phyloP scores from a whole-genome alignment of 2,113 vertebrate genomes.

The Microtus richardsoni region DNA sequence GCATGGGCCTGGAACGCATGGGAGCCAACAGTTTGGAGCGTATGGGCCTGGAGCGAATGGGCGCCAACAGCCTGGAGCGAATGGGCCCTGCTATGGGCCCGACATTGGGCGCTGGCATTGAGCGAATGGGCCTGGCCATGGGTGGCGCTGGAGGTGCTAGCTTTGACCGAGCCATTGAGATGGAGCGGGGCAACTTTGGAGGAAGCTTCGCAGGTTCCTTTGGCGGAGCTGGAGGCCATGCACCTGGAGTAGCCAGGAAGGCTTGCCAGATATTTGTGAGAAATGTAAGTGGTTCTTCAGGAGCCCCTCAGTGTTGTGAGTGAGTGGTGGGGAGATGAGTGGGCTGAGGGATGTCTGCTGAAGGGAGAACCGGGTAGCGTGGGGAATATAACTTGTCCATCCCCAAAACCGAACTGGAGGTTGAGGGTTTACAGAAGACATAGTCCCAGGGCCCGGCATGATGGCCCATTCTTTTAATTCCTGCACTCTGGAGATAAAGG shows the following conservation, averaged over 20 bases:
- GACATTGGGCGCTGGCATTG: slow-evolving; percentile 91
- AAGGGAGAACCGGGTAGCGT: background rate
- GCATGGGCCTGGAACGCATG: slow-evolving; percentile 95
- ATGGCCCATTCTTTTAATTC: background rate
- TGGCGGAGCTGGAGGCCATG: slow-evolving; percentile 92
- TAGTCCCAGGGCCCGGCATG: background rate
- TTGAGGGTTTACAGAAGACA: background rate
- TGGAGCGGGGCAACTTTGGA: slow-evolving; percentile 95
- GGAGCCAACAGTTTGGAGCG: slow-evolving; percentile 92
- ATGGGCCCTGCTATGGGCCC: slow-evolving; percentile 93
- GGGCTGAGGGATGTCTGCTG: background rate
- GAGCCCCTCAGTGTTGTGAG: accelerated
- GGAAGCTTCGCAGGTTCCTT: slow-evolving; percentile 92
- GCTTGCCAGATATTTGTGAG: slow-evolving; percentile 99
- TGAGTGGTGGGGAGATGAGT: background rate
- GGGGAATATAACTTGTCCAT: background rate
- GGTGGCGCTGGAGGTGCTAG: slow-evolving; percentile 86
- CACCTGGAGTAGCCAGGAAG: slow-evolving; percentile 92
- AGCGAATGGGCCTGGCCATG: slow-evolving; percentile 94
- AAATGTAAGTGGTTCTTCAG: slow-evolving; percentile 90
- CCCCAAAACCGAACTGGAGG: background rate
- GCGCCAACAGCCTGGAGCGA: slow-evolving; percentile 92
- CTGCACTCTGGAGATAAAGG: background rate
- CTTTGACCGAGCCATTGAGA: slow-evolving; percentile 93
- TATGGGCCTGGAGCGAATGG: slow-evolving; percentile 93